Evolutionary conservation across 2,113 vertebrate genomes (phyloP).

Genomic region (Cygnus atratus): DNA sequence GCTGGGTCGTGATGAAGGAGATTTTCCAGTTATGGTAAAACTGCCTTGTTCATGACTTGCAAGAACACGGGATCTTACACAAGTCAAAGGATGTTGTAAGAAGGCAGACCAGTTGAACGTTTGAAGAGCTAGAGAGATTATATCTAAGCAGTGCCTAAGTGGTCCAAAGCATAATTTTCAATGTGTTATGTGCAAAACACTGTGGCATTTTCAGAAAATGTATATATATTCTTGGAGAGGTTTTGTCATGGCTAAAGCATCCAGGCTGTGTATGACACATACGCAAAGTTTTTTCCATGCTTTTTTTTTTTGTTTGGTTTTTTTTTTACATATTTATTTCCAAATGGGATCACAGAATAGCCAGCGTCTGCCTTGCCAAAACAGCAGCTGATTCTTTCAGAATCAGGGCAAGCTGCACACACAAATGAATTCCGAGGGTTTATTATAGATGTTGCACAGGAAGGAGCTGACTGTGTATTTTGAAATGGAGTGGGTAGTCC

Average conservation of each 20-base stretch:
- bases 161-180: neutral
- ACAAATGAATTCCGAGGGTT: neutral
- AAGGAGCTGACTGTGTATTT: neutral
- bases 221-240: neutral
- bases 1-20: neutral
- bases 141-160: neutral
- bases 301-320: neutral
- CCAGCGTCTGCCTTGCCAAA: neutral
- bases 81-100: neutral
- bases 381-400: neutral
- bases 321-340: neutral
- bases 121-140: neutral
- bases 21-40: neutral
- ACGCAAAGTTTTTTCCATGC: neutral
- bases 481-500: neutral
- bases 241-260: neutral
- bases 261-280: neutral
- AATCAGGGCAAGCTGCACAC: neutral
- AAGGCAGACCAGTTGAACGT: neutral
- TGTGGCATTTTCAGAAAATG: neutral
- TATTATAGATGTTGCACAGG: neutral
- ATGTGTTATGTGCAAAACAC: neutral
- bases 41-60: neutral
- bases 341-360: neutral
- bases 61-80: neutral